phyloP scores from a whole-genome alignment of 2,888 invertebrate genomes.

The Pinctada fucata region DNA sequence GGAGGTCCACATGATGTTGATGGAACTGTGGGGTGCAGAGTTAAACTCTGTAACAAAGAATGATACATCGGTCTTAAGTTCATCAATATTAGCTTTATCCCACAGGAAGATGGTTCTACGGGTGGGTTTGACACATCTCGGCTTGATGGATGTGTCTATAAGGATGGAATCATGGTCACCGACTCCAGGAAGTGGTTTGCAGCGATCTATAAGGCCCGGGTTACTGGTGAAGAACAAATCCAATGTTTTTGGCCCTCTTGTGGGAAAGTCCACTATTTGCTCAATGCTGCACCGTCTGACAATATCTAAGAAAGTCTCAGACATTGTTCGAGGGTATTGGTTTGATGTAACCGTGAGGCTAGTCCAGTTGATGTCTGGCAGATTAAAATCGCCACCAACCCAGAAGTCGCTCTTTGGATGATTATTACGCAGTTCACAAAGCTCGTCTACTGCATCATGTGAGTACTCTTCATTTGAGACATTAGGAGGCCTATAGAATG shows the following conservation, averaged over 20 bases:
- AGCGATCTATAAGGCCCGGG: not conserved
- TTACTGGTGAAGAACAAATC: slow-evolving; percentile 9
- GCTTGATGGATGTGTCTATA: slow-evolving; percentile 1
- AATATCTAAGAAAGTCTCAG: not conserved
- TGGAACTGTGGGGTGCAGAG: not conserved
- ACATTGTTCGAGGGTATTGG: not conserved
- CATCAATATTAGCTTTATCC: slow-evolving; percentile 7
- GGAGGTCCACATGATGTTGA: not conserved
- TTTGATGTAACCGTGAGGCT: slow-evolving; percentile 5
- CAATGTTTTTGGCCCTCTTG: slow-evolving; percentile 5
- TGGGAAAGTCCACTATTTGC: slow-evolving; percentile 3
- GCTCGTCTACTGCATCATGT: not conserved
- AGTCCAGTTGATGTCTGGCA: not conserved
- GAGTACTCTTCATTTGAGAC: slow-evolving; percentile 1
- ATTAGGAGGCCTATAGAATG: too few species aligned
- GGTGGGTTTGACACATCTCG: slow-evolving; percentile 5
- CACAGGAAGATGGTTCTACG: slow-evolving; percentile 5
- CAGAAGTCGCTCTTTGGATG: slow-evolving; percentile 4
- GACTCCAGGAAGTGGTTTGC: too few species aligned
- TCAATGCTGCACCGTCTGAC: not conserved
- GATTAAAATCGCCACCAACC: slow-evolving; percentile 10
- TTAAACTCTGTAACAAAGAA: not conserved
- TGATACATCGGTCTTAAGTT: slow-evolving; percentile 3
- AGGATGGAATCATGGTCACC: slow-evolving; percentile 2
- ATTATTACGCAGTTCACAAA: not conserved